These are phyloP conservation scores for Sorex araneus DNA, from an alignment of 2,113 vertebrate genomes.

Conservation along the genomic window DNA sequence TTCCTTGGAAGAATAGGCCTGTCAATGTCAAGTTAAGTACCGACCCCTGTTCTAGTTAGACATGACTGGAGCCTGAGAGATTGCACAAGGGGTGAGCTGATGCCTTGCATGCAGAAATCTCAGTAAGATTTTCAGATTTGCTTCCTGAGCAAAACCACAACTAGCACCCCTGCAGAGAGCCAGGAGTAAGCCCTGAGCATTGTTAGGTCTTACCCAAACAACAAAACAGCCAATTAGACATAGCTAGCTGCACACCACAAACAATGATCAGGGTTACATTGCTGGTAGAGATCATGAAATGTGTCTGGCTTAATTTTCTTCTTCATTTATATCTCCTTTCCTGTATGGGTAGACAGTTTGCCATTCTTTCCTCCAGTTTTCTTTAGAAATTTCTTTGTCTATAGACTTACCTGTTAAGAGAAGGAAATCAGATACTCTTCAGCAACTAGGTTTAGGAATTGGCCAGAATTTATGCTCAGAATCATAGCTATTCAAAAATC, in stretches of 20 bases:
- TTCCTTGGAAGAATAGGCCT: neutral
- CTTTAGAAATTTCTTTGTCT: neutral
- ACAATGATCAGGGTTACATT: neutral
- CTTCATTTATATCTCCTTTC: neutral
- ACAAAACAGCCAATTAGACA: neutral
- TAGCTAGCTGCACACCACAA: neutral
- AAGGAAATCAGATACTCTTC: neutral
- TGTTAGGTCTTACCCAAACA: too few relatives aligned
- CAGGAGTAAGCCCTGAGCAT: too few relatives aligned
- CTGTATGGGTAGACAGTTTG: neutral
- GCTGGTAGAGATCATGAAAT: neutral
- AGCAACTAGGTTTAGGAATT: neutral
- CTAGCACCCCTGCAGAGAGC: too few relatives aligned
- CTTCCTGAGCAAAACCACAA: too few relatives aligned
- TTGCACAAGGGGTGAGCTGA: too few relatives aligned
- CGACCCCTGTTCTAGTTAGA: neutral
- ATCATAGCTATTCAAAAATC: neutral
- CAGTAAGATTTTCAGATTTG: too few relatives aligned
- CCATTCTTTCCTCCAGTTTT: neutral
- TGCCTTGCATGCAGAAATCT: too few relatives aligned
- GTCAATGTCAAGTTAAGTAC: neutral
- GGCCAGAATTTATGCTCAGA: neutral
- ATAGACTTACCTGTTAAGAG: neutral
- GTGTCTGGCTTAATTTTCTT: too few relatives aligned
- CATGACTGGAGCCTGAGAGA: too few relatives aligned